phyloP scores from a whole-genome alignment of 1,140 invertebrate genomes.

The Ganaspis sp. region DNA sequence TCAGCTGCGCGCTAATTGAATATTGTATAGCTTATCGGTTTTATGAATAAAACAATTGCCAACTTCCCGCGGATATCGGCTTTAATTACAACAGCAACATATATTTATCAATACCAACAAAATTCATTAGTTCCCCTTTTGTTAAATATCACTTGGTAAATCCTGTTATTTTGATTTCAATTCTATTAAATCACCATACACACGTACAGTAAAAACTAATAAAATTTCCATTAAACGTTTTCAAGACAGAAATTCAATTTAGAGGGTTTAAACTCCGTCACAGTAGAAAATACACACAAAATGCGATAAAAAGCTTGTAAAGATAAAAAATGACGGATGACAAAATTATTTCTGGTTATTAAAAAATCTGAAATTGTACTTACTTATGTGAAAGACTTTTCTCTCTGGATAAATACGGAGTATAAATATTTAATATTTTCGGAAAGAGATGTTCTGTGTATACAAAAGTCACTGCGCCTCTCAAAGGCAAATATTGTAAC shows the following conservation, averaged over 20 bases:
- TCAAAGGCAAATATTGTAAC: not conserved
- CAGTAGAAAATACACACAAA: no score
- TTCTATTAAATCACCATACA: no score
- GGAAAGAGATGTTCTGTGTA: not conserved
- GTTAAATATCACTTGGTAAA: not conserved
- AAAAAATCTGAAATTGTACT: no score
- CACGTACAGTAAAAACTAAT: no score
- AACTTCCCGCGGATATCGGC: not conserved
- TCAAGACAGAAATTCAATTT: no score
- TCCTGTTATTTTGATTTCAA: not conserved
- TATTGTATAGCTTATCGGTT: slow-evolving; percentile 22
- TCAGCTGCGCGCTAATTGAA: slow-evolving; percentile 7
- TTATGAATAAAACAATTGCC: slow-evolving; percentile 7
- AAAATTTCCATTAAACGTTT: no score
- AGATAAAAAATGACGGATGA: no score
- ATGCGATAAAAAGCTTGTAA: no score
- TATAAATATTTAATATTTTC: not conserved
- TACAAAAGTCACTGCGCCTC: not conserved
- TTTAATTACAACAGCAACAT: not conserved
- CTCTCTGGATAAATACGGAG: not conserved
- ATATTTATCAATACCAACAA: not conserved
- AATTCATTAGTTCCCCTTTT: not conserved
- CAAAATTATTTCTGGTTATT: no score
- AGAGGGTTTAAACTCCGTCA: no score
- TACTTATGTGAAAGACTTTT: no score